Base-by-base conservation (phyloP, 2,113 vertebrate genomes). In the Spea multiplicata region DNA sequence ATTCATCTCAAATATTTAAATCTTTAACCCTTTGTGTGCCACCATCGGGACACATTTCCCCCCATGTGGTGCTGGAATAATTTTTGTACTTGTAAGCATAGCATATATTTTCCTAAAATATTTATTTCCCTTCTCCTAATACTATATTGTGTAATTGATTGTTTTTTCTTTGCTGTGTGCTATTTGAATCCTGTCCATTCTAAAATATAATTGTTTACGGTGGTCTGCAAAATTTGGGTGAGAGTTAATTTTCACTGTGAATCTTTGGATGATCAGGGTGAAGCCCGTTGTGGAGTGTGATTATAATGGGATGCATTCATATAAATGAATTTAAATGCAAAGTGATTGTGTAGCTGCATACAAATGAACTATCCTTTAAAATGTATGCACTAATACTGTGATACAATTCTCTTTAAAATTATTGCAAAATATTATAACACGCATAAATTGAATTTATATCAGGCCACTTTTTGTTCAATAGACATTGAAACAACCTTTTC, bases 281-380 rank as follows among this genome's bases (percentile, higher is more conserved):
- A 78, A 53, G 47, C 53, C 76, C 67, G 72, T 49, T 66, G 47
- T 65, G 69, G 68, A 66, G 59, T 72, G 61, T 66, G 17, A 72
- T 72, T 78, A 72, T 72, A 65, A 53, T 78, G 14, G 76, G 61
- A 78, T 78, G 69, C 61, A 71, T 52, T 78, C 50, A 68, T 76
- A 68, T 67, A 68, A 76, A 66, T 66, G 68, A 71, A 61, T 8
- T 62, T 77, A 46, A 59, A 78, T 78, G 76, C 66, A 72, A 70
- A 78, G n/a, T 55, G 76, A 71, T 68, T 68, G 4, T 68, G 62
- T 30, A 9, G 12, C 55, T 13, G 8, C 55, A 76, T 68, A 76
- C 68, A 76, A 76, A 76, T 76, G 44, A 67, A 48, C 47, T 68
- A 30, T 67, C 55, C 4, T 13, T 59, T 59, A 13, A 2, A 59